Evolutionary conservation across 2,888 invertebrate genomes (phyloP).

Genomic region (Ligdia adustata): DNA sequence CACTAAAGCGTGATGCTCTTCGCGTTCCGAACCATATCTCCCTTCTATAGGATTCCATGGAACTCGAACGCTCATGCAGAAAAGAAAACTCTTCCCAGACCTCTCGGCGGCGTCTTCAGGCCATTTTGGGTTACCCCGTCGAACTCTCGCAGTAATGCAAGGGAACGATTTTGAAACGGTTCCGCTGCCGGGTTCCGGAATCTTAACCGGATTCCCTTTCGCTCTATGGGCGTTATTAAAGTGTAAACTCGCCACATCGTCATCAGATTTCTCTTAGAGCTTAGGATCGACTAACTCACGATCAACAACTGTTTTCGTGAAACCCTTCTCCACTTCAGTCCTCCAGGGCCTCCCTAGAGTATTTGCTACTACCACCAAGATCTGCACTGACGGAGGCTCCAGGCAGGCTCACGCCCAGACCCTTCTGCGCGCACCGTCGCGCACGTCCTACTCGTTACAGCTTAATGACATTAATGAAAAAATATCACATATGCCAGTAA

Average conservation of each 20-base stretch:
- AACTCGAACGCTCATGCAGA: constrained; percentile 79
- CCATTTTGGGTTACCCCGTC: constrained; percentile 71
- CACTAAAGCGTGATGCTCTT: constrained; percentile 54
- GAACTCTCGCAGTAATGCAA: constrained; percentile 46
- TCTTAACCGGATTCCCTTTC: constrained; percentile 83
- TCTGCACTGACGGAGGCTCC: constrained; percentile 83
- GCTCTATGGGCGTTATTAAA: constrained; percentile 70
- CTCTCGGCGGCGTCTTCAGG: constrained; percentile 83
- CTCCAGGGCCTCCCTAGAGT: constrained; percentile 86
- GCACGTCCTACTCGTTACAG: constrained; percentile 85
- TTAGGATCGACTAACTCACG: constrained; percentile 85
- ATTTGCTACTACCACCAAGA: constrained; percentile 90
- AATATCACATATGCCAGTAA: constrained; percentile 63
- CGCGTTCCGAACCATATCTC: constrained; percentile 76
- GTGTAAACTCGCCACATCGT: constrained; percentile 62
- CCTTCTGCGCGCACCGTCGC: constrained; percentile 83
- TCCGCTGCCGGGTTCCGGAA: constrained; percentile 85
- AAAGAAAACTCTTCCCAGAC: constrained; percentile 75
- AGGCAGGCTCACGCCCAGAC: constrained; percentile 77
- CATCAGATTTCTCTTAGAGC: constrained; percentile 77
- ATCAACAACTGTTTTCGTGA: constrained; percentile 78
- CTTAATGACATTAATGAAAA: constrained; percentile 58
- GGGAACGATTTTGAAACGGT: constrained; percentile 68
- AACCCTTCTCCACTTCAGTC: constrained; percentile 85
- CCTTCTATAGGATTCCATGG: constrained; percentile 77